Conservation (phyloP, 2,888 invertebrate species). For the Amblyteles armatorius region DNA sequence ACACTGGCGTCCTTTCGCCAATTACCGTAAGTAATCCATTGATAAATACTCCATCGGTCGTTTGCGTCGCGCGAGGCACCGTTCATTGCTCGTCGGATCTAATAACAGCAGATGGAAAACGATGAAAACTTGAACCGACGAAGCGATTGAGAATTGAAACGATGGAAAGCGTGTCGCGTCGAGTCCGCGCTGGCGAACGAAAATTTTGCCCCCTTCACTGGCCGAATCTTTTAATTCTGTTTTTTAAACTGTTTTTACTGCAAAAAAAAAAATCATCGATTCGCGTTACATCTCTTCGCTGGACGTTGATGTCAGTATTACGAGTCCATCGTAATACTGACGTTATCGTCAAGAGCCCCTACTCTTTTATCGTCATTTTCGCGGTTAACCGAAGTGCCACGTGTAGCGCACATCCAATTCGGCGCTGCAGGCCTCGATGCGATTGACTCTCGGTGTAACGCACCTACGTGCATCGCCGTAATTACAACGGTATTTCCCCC, state of each 20-base stretch:
- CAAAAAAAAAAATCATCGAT: neutral
- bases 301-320: neutral
- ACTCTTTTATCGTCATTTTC: slow-evolving; percentile 31
- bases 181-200: neutral
- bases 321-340: neutral
- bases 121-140: too few species aligned
- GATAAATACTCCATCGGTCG: slow-evolving; percentile 81
- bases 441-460: slow-evolving; percentile 16
- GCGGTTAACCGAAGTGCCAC: neutral
- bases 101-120: slow-evolving; percentile 27
- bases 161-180: neutral
- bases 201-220: neutral
- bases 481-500: neutral
- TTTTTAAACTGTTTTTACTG: neutral
- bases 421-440: slow-evolving; percentile 1
- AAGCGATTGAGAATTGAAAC: slow-evolving; percentile 27
- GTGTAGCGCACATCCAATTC: slow-evolving; percentile 15
- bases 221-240: slow-evolving; percentile 73
- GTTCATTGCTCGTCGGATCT: slow-evolving; percentile 9
- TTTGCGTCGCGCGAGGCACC: slow-evolving; percentile 52
- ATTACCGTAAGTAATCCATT: slow-evolving; percentile 82
- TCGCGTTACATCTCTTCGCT: neutral
- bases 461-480: neutral
- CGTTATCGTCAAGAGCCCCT: slow-evolving; percentile 1
- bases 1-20: slow-evolving; percentile 76